Percentiles rank a stretch among this genome's conserved stretches.
These are phyloP conservation scores for Loxodonta africana DNA, from an alignment of 2,113 vertebrate species.

Conservation along the genomic window DNA sequence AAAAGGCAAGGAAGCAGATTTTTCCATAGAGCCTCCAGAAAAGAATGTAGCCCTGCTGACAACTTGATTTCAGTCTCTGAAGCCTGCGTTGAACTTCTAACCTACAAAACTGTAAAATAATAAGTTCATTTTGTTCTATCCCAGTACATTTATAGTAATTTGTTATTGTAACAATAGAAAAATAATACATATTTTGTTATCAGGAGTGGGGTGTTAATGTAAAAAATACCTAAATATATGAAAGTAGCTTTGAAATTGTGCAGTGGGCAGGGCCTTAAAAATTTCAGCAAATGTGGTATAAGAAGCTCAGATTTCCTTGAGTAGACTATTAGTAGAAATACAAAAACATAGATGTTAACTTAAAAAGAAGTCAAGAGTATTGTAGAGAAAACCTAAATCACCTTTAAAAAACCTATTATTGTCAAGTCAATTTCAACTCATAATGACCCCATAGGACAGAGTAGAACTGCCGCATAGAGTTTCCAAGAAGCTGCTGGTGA, in stretches of 20 bases:
- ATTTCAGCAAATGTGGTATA: neutral
- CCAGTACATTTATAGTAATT: neutral
- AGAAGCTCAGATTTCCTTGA: neutral
- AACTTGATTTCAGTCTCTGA: neutral
- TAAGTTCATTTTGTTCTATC: neutral
- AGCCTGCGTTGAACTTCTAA: neutral
- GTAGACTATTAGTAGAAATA: neutral
- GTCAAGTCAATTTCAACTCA: too few relatives aligned
- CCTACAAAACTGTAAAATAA: neutral
- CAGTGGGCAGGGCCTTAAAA: neutral
- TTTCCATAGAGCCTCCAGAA: neutral
- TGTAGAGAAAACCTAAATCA: neutral
- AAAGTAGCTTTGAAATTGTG: neutral
- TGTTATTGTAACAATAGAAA: neutral
- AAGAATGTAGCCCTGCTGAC: neutral
- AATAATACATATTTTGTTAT: neutral
- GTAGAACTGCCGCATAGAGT: too few relatives aligned
- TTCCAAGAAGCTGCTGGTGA: too few relatives aligned
- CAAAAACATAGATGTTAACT: neutral
- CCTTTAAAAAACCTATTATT: too few relatives aligned
- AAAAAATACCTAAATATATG: neutral
- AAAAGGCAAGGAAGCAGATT: neutral
- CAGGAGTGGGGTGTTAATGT: neutral
- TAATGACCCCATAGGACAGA: too few relatives aligned
- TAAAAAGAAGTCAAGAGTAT: neutral